Base-by-base conservation (phyloP, 2,888 invertebrate species). In the Drosophila borealis region DNA sequence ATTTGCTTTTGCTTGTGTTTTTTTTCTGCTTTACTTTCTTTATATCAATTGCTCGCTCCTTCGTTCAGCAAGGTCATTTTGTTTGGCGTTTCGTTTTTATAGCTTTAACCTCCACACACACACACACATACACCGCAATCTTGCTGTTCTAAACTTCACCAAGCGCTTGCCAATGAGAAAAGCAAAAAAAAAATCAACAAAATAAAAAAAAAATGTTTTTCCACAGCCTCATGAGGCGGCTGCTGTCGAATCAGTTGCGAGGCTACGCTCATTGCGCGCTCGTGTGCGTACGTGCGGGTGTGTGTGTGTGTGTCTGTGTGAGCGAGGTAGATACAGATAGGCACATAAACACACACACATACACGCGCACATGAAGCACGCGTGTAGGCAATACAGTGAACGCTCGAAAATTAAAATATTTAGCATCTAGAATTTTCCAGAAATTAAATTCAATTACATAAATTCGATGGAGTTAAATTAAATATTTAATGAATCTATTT, bases 21-120 rank as follows among this genome's bases (percentile, higher is more conserved):
- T 25, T 60, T 17, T 59, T 45, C 29, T 3, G 37, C 4, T 46
- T 44, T 6, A 46, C 61, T 63, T 64, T 11, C 41, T 13, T 10
- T 14, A 21, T 11, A 10, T 13, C 29, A n/a, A 2, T 14, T 29
- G 29, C 14, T 14, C 34, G 51, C 42, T 60, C 21, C 41, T n/a
- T 56, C 33, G 42, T 39, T 62, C 45, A 51, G 81, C 77, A 77
- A 81, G 80, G 85, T 69, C 63, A 74, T 72, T 81, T 67, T 72
- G 41, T 63, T 73, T 79, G 71, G 69, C 71, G 68, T 75, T 68
- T 70, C 62, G 51, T 64, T 83, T 29, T 78, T 76, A 65, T 68
- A 81, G 69, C 71, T 70, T 74, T 73, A 73, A 53, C 69, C 53
- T 69, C 11, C 36, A 60, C 5, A 10, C 49, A 5, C 34, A 39